phyloP scores from a whole-genome alignment of 2,888 invertebrate species.

The Ariolimax columbianus region DNA sequence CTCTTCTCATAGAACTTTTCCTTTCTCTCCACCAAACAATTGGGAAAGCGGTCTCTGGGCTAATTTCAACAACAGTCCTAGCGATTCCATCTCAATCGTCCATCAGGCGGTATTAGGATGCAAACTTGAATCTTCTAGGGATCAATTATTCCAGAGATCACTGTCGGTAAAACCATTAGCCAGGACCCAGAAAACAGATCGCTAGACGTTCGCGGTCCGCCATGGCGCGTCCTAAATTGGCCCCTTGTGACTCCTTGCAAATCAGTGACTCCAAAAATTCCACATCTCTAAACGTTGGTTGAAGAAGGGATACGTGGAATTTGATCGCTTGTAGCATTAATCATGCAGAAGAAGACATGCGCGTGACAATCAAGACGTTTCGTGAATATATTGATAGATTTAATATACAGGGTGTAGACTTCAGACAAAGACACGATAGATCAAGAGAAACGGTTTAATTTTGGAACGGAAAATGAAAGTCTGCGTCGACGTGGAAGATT shows the following conservation, averaged over 20 bases:
- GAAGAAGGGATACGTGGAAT: constrained; percentile 29
- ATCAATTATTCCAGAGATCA: constrained; percentile 48
- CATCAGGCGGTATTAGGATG: constrained; percentile 49
- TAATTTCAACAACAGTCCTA: constrained; percentile 19
- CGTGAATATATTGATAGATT: constrained; percentile 46
- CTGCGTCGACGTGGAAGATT: not conserved
- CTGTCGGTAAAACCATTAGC: constrained; percentile 50
- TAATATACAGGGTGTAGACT: constrained; percentile 29
- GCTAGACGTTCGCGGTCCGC: constrained; percentile 26
- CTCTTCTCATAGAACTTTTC: not conserved
- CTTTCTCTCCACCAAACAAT: not conserved
- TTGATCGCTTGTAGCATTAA: constrained; percentile 39
- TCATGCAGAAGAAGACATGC: constrained; percentile 34
- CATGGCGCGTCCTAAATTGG: constrained; percentile 43
- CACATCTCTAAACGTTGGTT: constrained; percentile 37
- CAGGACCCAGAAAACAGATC: constrained; percentile 26
- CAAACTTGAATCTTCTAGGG: constrained; percentile 51
- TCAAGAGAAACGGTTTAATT: not conserved
- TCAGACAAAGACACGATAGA: constrained; percentile 10
- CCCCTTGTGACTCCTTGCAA: constrained; percentile 49
- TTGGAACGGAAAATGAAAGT: not conserved
- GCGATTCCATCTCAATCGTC: constrained; percentile 47
- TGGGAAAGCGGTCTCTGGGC: constrained; percentile 29
- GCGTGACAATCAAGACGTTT: constrained; percentile 24
- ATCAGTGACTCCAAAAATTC: constrained; percentile 43